Percentiles rank a stretch among this genome's conserved stretches.
These are phyloP conservation scores for Thamnophis elegans DNA, from an alignment of 2,797 vertebrate species.

Conservation along the genomic window DNA sequence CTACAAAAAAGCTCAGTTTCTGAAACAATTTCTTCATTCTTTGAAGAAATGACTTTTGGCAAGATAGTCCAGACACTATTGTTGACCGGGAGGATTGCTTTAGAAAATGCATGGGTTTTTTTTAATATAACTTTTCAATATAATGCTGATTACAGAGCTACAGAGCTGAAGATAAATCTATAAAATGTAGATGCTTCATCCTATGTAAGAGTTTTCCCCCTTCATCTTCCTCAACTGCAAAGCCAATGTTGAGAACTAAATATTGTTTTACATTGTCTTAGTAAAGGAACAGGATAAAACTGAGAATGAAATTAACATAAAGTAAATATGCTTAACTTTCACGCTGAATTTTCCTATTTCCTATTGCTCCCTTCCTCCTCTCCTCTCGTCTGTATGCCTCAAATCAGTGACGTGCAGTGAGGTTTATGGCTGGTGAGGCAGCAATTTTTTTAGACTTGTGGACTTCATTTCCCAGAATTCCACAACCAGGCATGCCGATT, in stretches of 20 bases:
- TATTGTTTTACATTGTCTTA: not conserved
- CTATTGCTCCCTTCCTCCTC: not conserved
- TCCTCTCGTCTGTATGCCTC: not conserved
- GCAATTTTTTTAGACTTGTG: too few species aligned
- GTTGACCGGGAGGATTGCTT: not conserved
- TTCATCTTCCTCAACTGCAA: not conserved
- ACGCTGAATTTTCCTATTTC: not conserved
- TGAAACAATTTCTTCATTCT: constrained; percentile 38
- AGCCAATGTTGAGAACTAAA: not conserved
- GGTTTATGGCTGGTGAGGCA: too few species aligned
- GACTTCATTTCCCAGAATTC: too few species aligned
- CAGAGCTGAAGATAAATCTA: not conserved
- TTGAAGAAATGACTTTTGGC: constrained; percentile 28
- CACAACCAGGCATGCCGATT: too few species aligned
- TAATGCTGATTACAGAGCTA: not conserved
- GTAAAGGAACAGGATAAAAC: not conserved
- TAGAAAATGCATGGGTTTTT: not conserved
- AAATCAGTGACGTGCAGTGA: too few species aligned
- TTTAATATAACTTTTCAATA: not conserved
- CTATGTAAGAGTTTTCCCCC: not conserved
- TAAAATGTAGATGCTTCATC: not conserved
- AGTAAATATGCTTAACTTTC: not conserved
- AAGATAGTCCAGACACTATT: constrained; percentile 21
- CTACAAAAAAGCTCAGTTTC: constrained; percentile 34
- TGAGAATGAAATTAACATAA: not conserved